Evolutionary conservation across 2,888 invertebrate species (phyloP), one percentile per base, ranked within the genome.

Genomic region (Limnephilus marmoratus): DNA sequence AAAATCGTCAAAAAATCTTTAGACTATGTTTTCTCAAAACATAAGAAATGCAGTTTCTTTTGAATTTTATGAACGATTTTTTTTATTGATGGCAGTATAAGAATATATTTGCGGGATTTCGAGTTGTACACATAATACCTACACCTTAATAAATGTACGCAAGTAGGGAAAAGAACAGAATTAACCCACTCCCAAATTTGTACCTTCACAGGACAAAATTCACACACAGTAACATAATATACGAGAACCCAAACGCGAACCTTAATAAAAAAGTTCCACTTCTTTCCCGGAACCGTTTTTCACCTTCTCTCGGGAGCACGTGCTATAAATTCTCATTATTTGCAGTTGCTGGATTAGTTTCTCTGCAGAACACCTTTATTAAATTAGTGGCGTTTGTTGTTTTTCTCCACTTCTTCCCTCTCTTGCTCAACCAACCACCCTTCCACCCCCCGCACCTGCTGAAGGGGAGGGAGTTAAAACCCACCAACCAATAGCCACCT

Each of bases 361-460:
- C 41, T 13, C 85, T n/a, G 85, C 37, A 85, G 41, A 85, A 85
- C 85, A 85, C 45, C 85, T 41, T 85, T 41, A 85, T 85, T 85
- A 41, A 85, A 85, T 85, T 85, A 85, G 41, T 41, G 37, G 85
- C 18, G 41, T 12, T 83, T 31, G 85, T 85, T 85, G 37, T 85
- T 41, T 82, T 18, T 83, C 85, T 85, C 37, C 24, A 85, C 37
- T 34, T 85, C 34, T 83, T 83, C 9, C 18, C 31, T 83, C 82
- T 31, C 24, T n/a, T n/a, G n/a, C 37, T 24, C 37, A 0, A 41
- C 11, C n/a, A 41, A 12, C 41, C 41, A 12, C 45, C 85, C 68
- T 3, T 15, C 49, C 49, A 1, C 9, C 41, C 9, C 37, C 49
- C 18, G 0, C 68, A n/a, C 68, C n/a, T n/a, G 24, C 2, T 7